Conservation (phyloP, 1,140 invertebrate species). For the Rhopalosiphum padi region DNA sequence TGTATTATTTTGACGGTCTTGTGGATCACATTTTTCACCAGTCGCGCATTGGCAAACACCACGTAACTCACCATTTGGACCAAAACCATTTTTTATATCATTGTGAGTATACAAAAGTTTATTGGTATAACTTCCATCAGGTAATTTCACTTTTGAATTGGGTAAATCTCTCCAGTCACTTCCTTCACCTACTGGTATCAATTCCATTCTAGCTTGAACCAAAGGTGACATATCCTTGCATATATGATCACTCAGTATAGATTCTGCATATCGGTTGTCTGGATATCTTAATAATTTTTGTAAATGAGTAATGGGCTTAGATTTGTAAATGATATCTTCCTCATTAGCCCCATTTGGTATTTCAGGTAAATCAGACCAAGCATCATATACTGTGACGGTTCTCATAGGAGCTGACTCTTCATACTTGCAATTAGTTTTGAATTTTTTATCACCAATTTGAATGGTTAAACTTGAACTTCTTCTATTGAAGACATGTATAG, state of each 20-base stretch:
- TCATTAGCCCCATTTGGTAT: conserved; percentile 77
- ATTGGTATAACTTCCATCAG: conserved; percentile 72
- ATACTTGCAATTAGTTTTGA: conserved; percentile 66
- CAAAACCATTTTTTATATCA: conserved; percentile 74
- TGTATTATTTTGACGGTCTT: conserved; percentile 77
- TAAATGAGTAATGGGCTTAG: conserved; percentile 77
- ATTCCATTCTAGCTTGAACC: conserved; percentile 78
- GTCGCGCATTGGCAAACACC: conserved; percentile 83
- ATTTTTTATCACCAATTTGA: conserved; percentile 76
- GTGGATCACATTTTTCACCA: conserved; percentile 72
- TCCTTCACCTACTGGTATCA: conserved; percentile 77
- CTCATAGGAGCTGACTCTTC: conserved; percentile 73
- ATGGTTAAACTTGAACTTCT: conserved; percentile 76
- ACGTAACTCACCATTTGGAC: conserved; percentile 68
- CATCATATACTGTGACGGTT: conserved; percentile 79
- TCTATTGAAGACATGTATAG: conserved; percentile 79
- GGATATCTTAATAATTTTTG: conserved; percentile 70
- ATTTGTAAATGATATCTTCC: conserved; percentile 77
- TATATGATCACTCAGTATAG: conserved; percentile 73
- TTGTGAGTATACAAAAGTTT: conserved; percentile 77
- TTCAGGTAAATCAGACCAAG: conserved; percentile 82
- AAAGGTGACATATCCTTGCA: conserved; percentile 86
- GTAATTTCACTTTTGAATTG: conserved; percentile 75
- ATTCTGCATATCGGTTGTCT: conserved; percentile 13
- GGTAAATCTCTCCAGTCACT: conserved; percentile 90